Percentiles rank a stretch among this genome's conserved stretches.
Conservation (phyloP, 2,888 invertebrate genomes). For the Epiblema foenella region DNA sequence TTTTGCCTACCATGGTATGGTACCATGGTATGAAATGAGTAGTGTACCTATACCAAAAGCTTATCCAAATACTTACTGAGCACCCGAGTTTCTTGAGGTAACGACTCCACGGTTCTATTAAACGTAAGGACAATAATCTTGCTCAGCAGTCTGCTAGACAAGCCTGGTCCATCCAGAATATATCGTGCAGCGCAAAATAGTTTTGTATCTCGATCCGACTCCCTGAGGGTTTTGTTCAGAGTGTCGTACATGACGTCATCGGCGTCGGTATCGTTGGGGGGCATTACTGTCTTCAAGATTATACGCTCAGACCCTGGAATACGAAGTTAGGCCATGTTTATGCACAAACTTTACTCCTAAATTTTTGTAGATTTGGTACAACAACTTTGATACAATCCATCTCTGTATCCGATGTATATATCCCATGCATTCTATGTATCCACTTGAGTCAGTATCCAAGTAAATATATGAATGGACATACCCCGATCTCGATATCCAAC, state of each 20-base stretch:
- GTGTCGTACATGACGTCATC: neutral
- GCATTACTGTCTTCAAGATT: neutral
- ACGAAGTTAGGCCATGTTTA: too few relatives aligned
- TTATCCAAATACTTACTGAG: neutral
- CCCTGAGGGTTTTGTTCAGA: neutral
- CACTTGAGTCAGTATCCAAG: too few relatives aligned
- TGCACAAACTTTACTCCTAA: too few relatives aligned
- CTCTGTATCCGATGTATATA: too few relatives aligned
- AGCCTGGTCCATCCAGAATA: neutral
- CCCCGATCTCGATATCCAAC: too few relatives aligned
- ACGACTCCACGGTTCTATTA: neutral
- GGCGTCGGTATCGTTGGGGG: neutral
- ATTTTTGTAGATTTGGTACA: too few relatives aligned
- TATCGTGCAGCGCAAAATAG: conserved; percentile 8
- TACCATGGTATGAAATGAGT: too few relatives aligned
- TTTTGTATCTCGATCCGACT: neutral
- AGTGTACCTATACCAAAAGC: neutral
- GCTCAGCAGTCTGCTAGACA: neutral
- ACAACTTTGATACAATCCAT: too few relatives aligned
- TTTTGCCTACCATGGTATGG: too few relatives aligned
- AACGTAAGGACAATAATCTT: neutral
- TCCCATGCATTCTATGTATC: too few relatives aligned
- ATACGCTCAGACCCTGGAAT: neutral
- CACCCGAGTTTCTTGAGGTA: neutral
- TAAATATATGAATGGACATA: too few relatives aligned